Conservation (phyloP, 2,888 invertebrate species). For the Phengaris arion region DNA sequence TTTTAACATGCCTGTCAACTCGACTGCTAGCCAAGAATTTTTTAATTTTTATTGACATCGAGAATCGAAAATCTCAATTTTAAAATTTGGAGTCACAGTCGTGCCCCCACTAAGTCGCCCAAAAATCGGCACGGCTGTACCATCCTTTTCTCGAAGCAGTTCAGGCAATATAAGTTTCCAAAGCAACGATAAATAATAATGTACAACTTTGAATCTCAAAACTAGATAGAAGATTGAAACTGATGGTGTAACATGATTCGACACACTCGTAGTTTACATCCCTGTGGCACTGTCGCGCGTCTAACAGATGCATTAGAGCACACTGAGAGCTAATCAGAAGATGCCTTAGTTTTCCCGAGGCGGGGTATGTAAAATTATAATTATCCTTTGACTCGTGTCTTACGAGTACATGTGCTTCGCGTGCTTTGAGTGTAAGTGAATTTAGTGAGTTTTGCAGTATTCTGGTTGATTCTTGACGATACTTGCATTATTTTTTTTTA, state of each 20-base stretch:
- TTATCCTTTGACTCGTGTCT: conserved; percentile 33
- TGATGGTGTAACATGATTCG: conserved; percentile 34
- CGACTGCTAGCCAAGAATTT: no score
- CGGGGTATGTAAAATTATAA: conserved; percentile 39
- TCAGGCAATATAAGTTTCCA: no score
- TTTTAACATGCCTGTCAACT: no score
- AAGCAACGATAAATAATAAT: no score
- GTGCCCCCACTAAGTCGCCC: no score
- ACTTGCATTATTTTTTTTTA: not conserved
- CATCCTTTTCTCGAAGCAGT: no score
- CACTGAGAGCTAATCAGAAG: conserved; percentile 40
- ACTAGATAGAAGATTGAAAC: not conserved
- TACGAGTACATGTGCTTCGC: not conserved
- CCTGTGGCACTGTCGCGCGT: conserved; percentile 38
- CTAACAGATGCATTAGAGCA: conserved; percentile 42
- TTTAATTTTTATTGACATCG: no score
- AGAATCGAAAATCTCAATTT: no score
- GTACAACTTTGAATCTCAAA: not conserved
- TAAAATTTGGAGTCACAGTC: no score
- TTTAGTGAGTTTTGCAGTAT: not conserved
- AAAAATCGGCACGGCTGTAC: no score
- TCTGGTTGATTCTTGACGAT: not conserved
- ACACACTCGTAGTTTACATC: conserved; percentile 34
- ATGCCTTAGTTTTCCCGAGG: conserved; percentile 36
- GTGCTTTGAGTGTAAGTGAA: conserved; percentile 2